Evolutionary conservation across 2,888 invertebrate genomes (phyloP), one percentile per base, ranked within the genome.

Genomic region (Agriopis leucophaearia): DNA sequence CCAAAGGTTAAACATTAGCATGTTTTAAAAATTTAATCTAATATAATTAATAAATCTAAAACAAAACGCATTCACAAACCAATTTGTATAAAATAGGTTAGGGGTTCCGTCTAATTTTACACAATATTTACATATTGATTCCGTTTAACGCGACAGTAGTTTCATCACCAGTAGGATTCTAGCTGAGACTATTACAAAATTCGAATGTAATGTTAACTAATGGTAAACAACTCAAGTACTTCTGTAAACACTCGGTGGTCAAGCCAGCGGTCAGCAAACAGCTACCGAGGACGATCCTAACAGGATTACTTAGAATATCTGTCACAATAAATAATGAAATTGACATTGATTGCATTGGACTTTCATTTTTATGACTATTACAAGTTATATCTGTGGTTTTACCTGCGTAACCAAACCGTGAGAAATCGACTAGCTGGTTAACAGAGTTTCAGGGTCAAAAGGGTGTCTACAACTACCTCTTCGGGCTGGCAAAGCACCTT

Each of bases 101-200:
- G 16, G 10, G 38, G 10, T 56, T 47, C 36, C 38, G 15, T 16
- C 51, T 44, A 44, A 72, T 76, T 80, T 85, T 85, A 70, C 84
- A 69, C 82, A 89, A 90, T 86, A 81, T 89, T 85, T 86, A 77
- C 81, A 81, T 81, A 85, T 83, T 81, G 81, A 83, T 85, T 85
- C 85, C 85, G 83, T 84, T 82, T 79, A 79, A 80, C 80, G 73
- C 76, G 79, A 79, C 74, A 67, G n/a, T n/a, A 61, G 66, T 78
- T 75, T 73, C 54, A 75, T 67, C 78, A 83, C 64, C 8, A 50
- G 55, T 65, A 69, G 65, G 55, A 45, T 35, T 56, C 36, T 58
- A 47, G 36, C 27, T 59, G 59, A 44, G 45, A 77, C 73, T 71
- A 67, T 85, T 86, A 80, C 85, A 82, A 87, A 81, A 85, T 75